Conservation (phyloP, 2,888 invertebrate genomes). For the Drosophila austrosaltans region DNA sequence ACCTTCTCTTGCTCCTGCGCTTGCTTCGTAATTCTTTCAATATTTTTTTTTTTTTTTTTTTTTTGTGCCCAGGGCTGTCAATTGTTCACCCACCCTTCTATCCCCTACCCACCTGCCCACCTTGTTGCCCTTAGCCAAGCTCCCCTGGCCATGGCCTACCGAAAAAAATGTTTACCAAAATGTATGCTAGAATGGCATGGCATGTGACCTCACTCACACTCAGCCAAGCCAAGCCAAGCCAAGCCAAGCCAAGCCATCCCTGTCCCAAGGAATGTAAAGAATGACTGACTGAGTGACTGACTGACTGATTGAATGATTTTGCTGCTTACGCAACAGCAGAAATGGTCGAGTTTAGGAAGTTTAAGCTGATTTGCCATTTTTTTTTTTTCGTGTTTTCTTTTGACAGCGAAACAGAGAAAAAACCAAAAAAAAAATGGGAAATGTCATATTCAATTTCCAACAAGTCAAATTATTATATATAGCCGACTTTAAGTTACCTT, state of each 20-base stretch:
- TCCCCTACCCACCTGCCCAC: background rate
- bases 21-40: background rate
- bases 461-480: background rate
- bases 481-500: background rate
- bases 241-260: background rate
- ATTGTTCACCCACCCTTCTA: conserved; percentile 17
- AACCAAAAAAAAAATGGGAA: background rate
- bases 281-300: conserved; percentile 41
- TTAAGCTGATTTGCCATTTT: conserved; percentile 9
- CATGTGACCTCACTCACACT: conserved; percentile 40
- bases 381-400: background rate
- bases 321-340: conserved; percentile 48
- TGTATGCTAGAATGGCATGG: conserved; percentile 33
- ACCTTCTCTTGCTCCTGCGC: conserved; percentile 14
- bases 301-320: conserved; percentile 64
- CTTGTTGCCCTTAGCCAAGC: background rate
- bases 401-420: background rate
- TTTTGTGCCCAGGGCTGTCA: conserved; percentile 25
- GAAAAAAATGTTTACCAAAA: background rate
- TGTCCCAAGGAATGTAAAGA: background rate
- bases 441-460: conserved; percentile 7
- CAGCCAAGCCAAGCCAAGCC: background rate
- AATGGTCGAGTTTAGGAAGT: background rate
- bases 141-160: background rate
- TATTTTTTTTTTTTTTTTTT: background rate